phyloP scores from a whole-genome alignment of 2,113 vertebrate genomes.

The Brachypodius melanocephalos region DNA sequence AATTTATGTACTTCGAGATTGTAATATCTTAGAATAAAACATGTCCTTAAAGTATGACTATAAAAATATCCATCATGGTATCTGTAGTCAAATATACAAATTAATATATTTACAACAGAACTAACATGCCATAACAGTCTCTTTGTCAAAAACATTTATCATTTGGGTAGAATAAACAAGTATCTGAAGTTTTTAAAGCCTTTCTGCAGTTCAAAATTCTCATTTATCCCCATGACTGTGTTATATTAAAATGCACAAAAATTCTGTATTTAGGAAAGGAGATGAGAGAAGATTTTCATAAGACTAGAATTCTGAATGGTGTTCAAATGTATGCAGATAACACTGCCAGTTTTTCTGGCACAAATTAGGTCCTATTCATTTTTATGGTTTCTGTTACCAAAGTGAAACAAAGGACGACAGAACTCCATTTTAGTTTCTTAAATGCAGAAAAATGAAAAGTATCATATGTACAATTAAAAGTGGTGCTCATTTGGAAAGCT shows the following conservation, averaged over 20 bases:
- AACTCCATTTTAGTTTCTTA: not conserved
- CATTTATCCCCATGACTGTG: not conserved
- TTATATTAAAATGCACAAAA: not conserved
- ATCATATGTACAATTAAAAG: not conserved
- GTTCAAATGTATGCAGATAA: not conserved
- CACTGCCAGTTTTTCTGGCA: not conserved
- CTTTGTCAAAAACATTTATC: not conserved
- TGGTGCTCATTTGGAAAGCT: not conserved
- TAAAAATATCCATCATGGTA: not conserved
- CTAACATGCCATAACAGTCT: not conserved
- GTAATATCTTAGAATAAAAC: not conserved
- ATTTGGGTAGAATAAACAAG: constrained; percentile 2
- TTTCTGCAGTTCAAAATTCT: not conserved
- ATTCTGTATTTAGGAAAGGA: not conserved
- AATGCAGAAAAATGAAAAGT: not conserved
- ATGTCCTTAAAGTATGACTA: not conserved
- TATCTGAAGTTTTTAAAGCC: not conserved
- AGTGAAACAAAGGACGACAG: not conserved
- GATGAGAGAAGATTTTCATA: not conserved
- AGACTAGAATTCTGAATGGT: not conserved
- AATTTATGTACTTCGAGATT: not conserved
- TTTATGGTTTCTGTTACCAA: not conserved
- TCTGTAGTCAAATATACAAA: not conserved
- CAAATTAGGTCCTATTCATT: constrained; percentile 3
- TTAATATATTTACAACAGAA: not conserved